These are phyloP conservation scores for Caenorhabditis wallacei DNA, from an alignment of 2,888 invertebrate genomes.

Conservation along the genomic window DNA sequence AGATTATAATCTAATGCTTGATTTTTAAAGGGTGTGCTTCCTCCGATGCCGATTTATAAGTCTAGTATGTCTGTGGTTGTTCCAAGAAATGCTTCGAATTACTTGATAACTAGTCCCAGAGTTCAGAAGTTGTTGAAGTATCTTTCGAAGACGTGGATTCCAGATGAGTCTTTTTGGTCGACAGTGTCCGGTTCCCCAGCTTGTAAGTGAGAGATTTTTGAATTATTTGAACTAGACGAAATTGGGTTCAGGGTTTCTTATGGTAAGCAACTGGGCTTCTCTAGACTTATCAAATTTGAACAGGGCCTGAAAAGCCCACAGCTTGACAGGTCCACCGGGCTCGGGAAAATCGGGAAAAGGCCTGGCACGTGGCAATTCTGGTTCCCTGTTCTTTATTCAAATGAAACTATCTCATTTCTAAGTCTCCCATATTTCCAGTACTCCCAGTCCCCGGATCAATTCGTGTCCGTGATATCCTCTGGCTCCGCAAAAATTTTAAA, in stretches of 20 bases:
- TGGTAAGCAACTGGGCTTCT: too few species aligned
- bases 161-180: conserved; percentile 76
- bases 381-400: too few species aligned
- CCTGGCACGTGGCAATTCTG: too few species aligned
- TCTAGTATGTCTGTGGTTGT: conserved; percentile 73
- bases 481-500: conserved; percentile 64
- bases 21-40: conserved; percentile 56
- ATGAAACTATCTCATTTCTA: not conserved
- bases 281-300: too few species aligned
- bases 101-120: conserved; percentile 49
- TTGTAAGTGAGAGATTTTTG: conserved; percentile 27
- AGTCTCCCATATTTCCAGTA: conserved; percentile 29
- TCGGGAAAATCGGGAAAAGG: too few species aligned
- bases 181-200: conserved; percentile 67
- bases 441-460: conserved; percentile 69
- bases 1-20: not conserved
- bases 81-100: conserved; percentile 68
- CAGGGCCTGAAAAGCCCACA: too few species aligned
- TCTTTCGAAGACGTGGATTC: conserved; percentile 69
- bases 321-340: too few species aligned
- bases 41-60: conserved; percentile 73
- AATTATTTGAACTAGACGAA: too few species aligned
- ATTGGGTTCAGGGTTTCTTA: too few species aligned
- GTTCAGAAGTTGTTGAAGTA: conserved; percentile 65
- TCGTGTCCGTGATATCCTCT: conserved; percentile 66